Evolutionary conservation across 2,113 vertebrate species (phyloP).

Genomic region (Mobula hypostoma): DNA sequence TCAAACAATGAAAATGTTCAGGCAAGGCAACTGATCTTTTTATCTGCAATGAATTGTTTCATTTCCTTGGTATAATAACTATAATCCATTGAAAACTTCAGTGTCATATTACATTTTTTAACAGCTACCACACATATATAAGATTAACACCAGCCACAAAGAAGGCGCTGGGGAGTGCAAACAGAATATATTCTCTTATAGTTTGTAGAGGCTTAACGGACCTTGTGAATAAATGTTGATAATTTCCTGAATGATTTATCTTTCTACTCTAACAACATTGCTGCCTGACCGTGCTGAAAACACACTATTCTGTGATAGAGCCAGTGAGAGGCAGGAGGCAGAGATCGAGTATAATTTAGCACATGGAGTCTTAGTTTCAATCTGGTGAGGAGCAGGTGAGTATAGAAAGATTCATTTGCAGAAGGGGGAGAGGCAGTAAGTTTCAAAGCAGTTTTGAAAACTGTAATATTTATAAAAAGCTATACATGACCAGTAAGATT

Average conservation of each 20-base stretch:
- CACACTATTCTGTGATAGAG: not conserved
- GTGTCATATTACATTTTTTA: not conserved
- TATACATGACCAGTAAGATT: no score
- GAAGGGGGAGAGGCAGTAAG: no score
- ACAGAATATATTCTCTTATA: not conserved
- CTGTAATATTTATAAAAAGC: no score
- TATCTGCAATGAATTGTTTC: not conserved
- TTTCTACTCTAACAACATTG: not conserved
- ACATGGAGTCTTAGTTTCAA: no score
- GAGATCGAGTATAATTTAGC: no score
- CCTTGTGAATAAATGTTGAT: not conserved
- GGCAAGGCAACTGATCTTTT: not conserved
- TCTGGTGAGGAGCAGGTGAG: no score
- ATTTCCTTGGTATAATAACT: not conserved
- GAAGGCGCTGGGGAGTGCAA: not conserved
- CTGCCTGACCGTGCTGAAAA: not conserved
- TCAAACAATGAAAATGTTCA: not conserved
- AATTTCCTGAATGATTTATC: not conserved
- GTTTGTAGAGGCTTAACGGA: not conserved
- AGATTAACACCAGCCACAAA: not conserved
- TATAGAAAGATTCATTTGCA: no score
- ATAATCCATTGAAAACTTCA: not conserved
- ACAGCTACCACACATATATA: not conserved
- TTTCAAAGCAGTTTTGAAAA: no score
- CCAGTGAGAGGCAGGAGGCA: no score